Conservation (phyloP, 2,888 invertebrate genomes). For the Archips crataeganus region DNA sequence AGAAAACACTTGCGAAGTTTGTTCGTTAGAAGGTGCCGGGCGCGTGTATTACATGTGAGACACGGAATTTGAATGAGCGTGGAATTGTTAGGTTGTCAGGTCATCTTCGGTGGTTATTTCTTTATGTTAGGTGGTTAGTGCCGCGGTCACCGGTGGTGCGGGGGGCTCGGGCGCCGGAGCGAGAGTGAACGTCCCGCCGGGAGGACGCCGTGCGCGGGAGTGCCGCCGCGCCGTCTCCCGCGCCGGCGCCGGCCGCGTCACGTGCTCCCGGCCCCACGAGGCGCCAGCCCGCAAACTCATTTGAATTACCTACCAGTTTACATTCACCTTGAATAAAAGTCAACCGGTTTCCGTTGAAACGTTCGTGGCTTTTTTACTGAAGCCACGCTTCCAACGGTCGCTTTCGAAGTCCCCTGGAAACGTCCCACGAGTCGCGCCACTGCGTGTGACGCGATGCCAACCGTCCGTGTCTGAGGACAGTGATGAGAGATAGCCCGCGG, state of each 20-base stretch:
- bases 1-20: background rate
- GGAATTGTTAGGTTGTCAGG: background rate
- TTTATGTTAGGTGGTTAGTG: background rate
- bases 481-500: background rate
- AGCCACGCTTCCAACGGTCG: slow-evolving; percentile 4
- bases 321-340: slow-evolving; percentile 8
- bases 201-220: slow-evolving; percentile 48
- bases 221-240: slow-evolving; percentile 50
- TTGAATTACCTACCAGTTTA: slow-evolving; percentile 9
- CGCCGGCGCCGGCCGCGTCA: slow-evolving; percentile 39
- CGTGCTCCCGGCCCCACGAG: slow-evolving; percentile 45
- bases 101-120: background rate
- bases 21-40: background rate
- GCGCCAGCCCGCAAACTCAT: slow-evolving; percentile 5
- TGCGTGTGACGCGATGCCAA: background rate
- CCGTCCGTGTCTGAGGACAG: background rate
- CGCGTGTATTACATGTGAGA: background rate
- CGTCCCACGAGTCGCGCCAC: background rate
- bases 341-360: background rate
- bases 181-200: slow-evolving; percentile 29
- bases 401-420: background rate
- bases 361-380: background rate
- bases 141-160: background rate
- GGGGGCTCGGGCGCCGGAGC: background rate
- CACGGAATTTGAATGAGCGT: background rate